Percentiles rank a stretch among this genome's conserved stretches.
Evolutionary conservation across 2,888 invertebrate genomes (phyloP).

Genomic region (Sialis fuliginosa): DNA sequence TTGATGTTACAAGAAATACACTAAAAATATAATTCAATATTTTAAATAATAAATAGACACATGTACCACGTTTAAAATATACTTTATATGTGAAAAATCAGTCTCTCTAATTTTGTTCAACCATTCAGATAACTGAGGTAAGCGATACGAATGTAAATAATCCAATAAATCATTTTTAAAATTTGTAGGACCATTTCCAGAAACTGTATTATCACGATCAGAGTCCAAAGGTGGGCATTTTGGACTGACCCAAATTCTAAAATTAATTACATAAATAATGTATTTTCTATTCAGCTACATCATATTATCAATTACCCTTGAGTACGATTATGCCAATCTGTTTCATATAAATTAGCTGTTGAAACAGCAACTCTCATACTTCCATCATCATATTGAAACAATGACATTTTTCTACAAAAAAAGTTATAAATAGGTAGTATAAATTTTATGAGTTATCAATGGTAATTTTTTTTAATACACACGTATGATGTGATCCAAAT

Average conservation of each 20-base stretch:
- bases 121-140: constrained; percentile 51
- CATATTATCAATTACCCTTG: constrained; percentile 47
- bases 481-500: constrained; percentile 80
- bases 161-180: constrained; percentile 63
- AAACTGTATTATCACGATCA: constrained; percentile 30
- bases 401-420: constrained; percentile 61
- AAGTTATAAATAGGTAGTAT: constrained; percentile 5
- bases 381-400: constrained; percentile 65
- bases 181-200: constrained; percentile 62
- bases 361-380: constrained; percentile 74
- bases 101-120: constrained; percentile 50
- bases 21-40: constrained; percentile 26
- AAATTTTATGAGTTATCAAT: background rate
- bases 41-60: background rate
- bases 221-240: constrained; percentile 45
- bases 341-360: constrained; percentile 79
- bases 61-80: constrained; percentile 16
- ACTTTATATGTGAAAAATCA: constrained; percentile 75
- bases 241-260: constrained; percentile 79
- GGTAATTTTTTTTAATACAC: constrained; percentile 20
- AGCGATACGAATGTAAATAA: constrained; percentile 60
- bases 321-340: constrained; percentile 89
- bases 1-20: constrained; percentile 71
- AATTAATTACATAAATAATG: constrained; percentile 7
- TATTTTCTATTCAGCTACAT: constrained; percentile 1